A percentile compares a stretch with the other conserved stretches of the same genome.
Evolutionary conservation across 2,888 invertebrate genomes (phyloP).

Genomic region (Dynastes tityus): DNA sequence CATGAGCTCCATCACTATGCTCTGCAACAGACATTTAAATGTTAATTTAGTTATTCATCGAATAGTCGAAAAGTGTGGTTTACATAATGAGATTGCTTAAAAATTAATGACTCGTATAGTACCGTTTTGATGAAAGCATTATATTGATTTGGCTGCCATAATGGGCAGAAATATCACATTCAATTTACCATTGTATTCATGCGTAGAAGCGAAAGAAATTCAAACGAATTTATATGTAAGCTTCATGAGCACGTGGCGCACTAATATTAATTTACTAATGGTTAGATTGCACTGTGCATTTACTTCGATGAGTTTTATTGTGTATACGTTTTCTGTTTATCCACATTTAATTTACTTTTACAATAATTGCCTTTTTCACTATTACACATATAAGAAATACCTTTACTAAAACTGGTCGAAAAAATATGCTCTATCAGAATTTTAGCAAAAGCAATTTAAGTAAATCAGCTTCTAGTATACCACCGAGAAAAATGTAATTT

Average conservation of each 20-base stretch:
- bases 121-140: neutral
- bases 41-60: neutral
- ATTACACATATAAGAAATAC: too few species aligned
- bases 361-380: too few species aligned
- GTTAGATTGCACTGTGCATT: neutral
- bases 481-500: too few species aligned
- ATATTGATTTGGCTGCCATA: constrained; percentile 3
- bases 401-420: too few species aligned
- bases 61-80: neutral
- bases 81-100: neutral
- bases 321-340: too few species aligned
- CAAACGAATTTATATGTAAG: neutral
- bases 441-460: too few species aligned
- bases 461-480: too few species aligned
- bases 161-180: neutral
- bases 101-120: neutral
- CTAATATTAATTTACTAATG: neutral
- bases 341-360: too few species aligned
- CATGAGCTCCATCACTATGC: constrained; percentile 84
- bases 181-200: too few species aligned
- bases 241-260: neutral
- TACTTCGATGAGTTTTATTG: too few species aligned
- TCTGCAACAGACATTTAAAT: constrained; percentile 71
- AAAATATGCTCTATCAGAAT: too few species aligned
- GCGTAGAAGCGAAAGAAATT: too few species aligned